Base-by-base conservation (phyloP, 64 coral and sea anemone genomes). In the Stichodactyla helianthus region DNA sequence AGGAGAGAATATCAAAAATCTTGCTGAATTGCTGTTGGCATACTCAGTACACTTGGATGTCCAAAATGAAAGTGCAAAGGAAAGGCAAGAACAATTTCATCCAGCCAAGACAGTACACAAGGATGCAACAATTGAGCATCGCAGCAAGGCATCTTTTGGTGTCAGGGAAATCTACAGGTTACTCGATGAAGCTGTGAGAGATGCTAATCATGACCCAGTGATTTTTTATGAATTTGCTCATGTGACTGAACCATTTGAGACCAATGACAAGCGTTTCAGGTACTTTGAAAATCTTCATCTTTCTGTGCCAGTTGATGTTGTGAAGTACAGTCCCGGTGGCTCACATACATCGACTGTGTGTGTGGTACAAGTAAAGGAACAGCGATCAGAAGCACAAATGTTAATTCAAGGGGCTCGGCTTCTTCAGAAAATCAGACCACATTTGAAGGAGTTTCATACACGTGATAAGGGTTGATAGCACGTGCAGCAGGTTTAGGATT, bases 291-390 rank as follows among this genome's bases (percentile, higher is more conserved):
- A 89, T 22, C 55, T 89, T 17, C 62, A 89, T 50, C 25, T 89
- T 17, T 89, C 88, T 50, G 80, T 89, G 10, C 60, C 88, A 89
- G 53, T 89, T 55, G 88, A 89, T 68, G 44, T 89, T n/a, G 82
- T 89, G 20, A 67, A 71, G 23, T 89, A 71, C 65, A 84, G 88
- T 82, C 82, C 89, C 5, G 82, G 82, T 13, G 89, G 89, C 20
- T 90, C 83, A 35, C 70, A 16, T 44, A 15, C 50, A 50, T 71
- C 71, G 44, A 25, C 55, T 85, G 68, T 85, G 27, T 85, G 82
- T 82, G 59, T 90, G n/a, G 67, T 85, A 15, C 89, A 85, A 85
- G 89, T 90, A 58, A 31, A 85, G 16, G 71, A 90, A 85, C 52
- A 79, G 61, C 64, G 89, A 27, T 54, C 61, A 50, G 15, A 89